Conservation (phyloP, 2,888 invertebrate genomes). For the Steinernema scapterisci region DNA sequence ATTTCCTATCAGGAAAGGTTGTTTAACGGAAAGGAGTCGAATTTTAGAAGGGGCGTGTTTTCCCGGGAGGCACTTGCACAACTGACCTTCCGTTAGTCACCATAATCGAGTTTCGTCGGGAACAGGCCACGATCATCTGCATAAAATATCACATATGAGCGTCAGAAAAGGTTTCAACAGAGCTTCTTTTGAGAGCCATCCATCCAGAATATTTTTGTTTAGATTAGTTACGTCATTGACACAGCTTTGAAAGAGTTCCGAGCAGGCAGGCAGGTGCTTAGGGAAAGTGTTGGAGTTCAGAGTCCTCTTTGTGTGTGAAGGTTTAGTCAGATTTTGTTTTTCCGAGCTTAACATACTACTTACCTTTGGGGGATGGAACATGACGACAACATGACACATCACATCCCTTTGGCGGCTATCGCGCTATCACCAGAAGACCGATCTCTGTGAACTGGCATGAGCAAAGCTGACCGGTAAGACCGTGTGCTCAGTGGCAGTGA, state of each 20-base stretch:
- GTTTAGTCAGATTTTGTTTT: neutral
- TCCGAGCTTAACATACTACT: neutral
- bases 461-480: neutral
- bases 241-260: constrained; percentile 28
- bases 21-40: no score
- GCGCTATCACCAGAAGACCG: neutral
- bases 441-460: neutral
- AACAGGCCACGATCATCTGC: neutral
- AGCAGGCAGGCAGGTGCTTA: constrained; percentile 9
- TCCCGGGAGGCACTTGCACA: no score
- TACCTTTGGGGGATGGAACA: constrained; percentile 23
- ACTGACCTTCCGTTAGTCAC: no score
- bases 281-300: neutral
- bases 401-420: neutral
- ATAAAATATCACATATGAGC: neutral
- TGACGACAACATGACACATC: constrained; percentile 26
- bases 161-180: neutral
- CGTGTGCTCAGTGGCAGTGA: neutral
- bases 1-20: neutral
- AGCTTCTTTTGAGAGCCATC: constrained; percentile 3
- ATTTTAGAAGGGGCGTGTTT: no score
- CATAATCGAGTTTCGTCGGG: no score
- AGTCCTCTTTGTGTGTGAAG: neutral
- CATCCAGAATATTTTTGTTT: constrained; percentile 19
- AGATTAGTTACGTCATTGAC: constrained; percentile 4